Evolutionary conservation across 2,888 invertebrate genomes (phyloP).

Genomic region (Seira sanloemensis): DNA sequence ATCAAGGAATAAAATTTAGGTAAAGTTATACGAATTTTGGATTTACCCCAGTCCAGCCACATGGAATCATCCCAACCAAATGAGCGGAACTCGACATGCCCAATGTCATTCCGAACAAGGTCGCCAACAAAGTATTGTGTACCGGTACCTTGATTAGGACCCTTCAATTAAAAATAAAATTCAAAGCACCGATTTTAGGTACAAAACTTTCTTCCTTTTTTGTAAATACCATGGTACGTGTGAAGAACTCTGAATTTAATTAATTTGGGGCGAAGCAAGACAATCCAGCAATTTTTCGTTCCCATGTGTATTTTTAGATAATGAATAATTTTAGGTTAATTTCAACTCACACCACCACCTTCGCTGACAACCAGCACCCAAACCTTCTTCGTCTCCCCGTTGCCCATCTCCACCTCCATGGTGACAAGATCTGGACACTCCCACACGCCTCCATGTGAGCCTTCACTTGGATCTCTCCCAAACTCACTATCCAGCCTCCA

Average conservation of each 20-base stretch:
- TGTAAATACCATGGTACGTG: too few relatives aligned
- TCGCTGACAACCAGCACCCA: not conserved
- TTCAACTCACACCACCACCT: not conserved
- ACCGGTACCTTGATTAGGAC: slow-evolving; percentile 69
- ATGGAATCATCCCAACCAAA: slow-evolving; percentile 50
- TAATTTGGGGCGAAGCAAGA: too few relatives aligned
- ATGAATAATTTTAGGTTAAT: too few relatives aligned
- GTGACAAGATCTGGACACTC: slow-evolving; percentile 67
- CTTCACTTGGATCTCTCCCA: slow-evolving; percentile 59
- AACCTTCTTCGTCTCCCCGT: not conserved
- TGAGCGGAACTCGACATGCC: not conserved
- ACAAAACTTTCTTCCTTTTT: not conserved
- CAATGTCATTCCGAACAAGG: slow-evolving; percentile 49
- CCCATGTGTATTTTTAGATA: too few relatives aligned
- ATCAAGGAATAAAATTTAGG: too few relatives aligned
- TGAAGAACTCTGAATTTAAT: too few relatives aligned
- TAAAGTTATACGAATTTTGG: too few relatives aligned
- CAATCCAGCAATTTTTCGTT: too few relatives aligned
- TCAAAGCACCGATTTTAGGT: too few relatives aligned
- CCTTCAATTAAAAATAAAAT: slow-evolving; percentile 8
- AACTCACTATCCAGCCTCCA: slow-evolving; percentile 67
- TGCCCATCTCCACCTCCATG: not conserved
- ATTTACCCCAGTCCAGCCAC: slow-evolving; percentile 71
- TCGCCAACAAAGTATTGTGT: slow-evolving; percentile 71
- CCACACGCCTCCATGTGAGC: slow-evolving; percentile 68